Base-by-base conservation (phyloP, 2,113 vertebrate species). In the Muntiacus muntjak region DNA sequence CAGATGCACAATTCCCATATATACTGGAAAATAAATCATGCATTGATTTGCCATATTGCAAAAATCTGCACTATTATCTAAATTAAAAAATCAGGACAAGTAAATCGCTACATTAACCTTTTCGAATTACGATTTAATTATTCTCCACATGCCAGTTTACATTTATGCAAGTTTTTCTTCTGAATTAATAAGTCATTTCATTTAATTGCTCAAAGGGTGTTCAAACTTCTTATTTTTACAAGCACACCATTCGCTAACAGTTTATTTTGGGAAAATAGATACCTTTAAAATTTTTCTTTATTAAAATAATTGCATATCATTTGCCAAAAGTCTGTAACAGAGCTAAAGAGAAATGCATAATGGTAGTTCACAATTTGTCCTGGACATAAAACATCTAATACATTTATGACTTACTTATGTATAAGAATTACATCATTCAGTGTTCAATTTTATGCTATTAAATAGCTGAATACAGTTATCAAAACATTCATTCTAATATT, bases 91-190 rank as follows among this genome's bases (percentile, higher is more conserved):
- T 96, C 92, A 96, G 93, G 58, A 96, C 76, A 98, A 92, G 97
- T 93, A 96, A 98, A 98, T 97, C 81, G 86, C 82, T 97, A 54
- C 57, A 94, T 96, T 97, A 98, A 98, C 96, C 97, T 98, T 98
- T 98, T 89, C 64, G 40, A 99, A 97, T 91, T 92, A 83, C 78
- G 79, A 40, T 97, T 98, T 95, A 98, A 98, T 98, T 98, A 95
- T 96, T 96, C 95, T 98, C 96, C 82, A 89, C n/a, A 95, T 28
- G 88, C 25, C 64, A 96, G 55, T 95, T 98, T 96, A 91, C 82
- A 91, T 88, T 97, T 94, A 79, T 94, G 84, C 43, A 96, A 91
- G 88, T 26, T 97, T 97, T 98, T 95, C 60, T 82, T 97, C 9
- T 16, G 93, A 98, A 97, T 96, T 91, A 98, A 92, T 96, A 96